Conservation (phyloP, 2,888 invertebrate genomes). For the Scotopteryx bipunctaria region DNA sequence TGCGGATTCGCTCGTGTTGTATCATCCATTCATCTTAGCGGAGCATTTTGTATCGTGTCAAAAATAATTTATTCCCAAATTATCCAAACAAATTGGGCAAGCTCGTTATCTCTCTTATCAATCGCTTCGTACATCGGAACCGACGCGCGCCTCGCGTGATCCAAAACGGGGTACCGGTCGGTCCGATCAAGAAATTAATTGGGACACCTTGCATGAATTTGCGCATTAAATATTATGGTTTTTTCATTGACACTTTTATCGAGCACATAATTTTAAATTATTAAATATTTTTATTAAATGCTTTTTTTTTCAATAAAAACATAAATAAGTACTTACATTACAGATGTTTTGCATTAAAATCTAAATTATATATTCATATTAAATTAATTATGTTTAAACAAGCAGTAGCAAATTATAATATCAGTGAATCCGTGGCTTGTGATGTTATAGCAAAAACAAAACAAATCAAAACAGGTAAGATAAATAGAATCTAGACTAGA, state of each 20-base stretch:
- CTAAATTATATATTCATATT: too few species aligned
- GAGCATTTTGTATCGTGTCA: background rate
- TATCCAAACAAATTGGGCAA: slow-evolving; percentile 21
- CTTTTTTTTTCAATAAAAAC: too few species aligned
- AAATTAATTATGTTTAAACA: too few species aligned
- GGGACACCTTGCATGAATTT: slow-evolving; percentile 10
- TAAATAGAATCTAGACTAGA: background rate
- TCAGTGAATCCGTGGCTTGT: too few species aligned
- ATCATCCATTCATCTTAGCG: too few species aligned
- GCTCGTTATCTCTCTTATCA: slow-evolving; percentile 20
- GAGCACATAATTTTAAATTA: too few species aligned
- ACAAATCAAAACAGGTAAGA: background rate
- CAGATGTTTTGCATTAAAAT: too few species aligned
- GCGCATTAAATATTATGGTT: background rate
- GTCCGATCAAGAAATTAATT: slow-evolving; percentile 13
- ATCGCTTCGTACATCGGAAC: slow-evolving; percentile 6
- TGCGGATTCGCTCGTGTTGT: too few species aligned
- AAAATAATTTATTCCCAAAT: slow-evolving; percentile 19
- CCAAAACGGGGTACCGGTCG: slow-evolving; percentile 19
- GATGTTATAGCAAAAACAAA: too few species aligned
- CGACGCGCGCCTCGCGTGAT: slow-evolving; percentile 18
- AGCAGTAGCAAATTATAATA: too few species aligned
- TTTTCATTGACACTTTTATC: slow-evolving; percentile 2
- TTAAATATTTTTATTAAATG: too few species aligned
- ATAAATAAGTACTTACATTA: too few species aligned